Conservation (phyloP, 1,140 invertebrate species). For the Arion vulgaris region DNA sequence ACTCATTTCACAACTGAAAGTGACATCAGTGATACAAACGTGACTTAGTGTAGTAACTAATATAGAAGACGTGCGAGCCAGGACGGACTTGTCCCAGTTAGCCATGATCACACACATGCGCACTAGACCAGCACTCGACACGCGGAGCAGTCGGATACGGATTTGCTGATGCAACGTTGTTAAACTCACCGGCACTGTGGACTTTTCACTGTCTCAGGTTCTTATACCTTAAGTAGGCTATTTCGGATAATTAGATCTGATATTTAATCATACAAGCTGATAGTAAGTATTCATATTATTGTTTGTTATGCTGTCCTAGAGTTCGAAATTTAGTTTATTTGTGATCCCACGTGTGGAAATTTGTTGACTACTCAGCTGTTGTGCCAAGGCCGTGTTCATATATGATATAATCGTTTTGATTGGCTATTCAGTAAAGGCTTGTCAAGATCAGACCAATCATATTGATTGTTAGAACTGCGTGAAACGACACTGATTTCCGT, state of each 20-base stretch:
- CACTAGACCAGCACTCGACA: neutral
- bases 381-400: conserved; percentile 22
- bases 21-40: too few species aligned
- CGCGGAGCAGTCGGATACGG: conserved; percentile 16
- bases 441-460: neutral
- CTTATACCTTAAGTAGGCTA: neutral
- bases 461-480: neutral
- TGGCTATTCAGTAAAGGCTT: neutral
- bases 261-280: neutral
- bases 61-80: neutral
- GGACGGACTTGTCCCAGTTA: conserved; percentile 19
- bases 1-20: too few species aligned
- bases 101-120: conserved; percentile 13
- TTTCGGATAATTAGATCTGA: neutral
- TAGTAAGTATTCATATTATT: neutral
- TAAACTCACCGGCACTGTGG: conserved; percentile 20
- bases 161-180: conserved; percentile 31
- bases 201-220: neutral
- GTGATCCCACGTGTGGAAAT: conserved; percentile 31
- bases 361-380: conserved; percentile 32
- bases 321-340: neutral
- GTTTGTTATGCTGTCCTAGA: neutral
- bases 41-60: too few species aligned
- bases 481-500: neutral
- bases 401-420: conserved; percentile 17